A percentile compares a stretch with the other conserved stretches of the same genome.
phyloP scores from a whole-genome alignment of 2,797 vertebrate genomes.

The Oryzias sinensis region DNA sequence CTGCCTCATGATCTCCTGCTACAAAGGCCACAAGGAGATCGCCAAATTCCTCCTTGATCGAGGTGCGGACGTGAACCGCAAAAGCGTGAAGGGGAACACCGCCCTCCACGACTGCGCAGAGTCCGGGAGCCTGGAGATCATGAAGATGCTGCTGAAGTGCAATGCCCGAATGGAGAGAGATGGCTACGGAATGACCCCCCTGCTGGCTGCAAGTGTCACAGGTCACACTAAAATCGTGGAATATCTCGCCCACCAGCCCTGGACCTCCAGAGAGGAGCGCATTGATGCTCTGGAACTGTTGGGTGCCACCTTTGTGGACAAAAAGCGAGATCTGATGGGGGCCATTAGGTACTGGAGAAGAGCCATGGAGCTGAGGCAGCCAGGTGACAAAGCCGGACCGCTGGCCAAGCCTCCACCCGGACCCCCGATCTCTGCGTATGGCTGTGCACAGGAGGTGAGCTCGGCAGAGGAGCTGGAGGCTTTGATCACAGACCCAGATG shows the following conservation, averaged over 20 bases:
- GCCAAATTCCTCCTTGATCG: conserved; percentile 91
- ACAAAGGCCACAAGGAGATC: conserved; percentile 95
- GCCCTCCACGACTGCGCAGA: conserved; percentile 95
- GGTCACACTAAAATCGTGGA: conserved; percentile 97
- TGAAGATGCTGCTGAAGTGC: conserved; percentile 91
- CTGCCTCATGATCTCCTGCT: conserved; percentile 98
- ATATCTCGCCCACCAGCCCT: conserved; percentile 86
- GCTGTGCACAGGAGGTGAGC: conserved; percentile 86
- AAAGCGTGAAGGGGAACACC: conserved; percentile 95
- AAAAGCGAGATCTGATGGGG: conserved; percentile 91
- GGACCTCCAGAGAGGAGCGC: conserved; percentile 80
- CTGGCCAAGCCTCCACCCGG: conserved; percentile 84
- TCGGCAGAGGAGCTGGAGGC: conserved; percentile 88
- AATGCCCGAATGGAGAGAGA: conserved; percentile 91
- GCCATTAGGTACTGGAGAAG: conserved; percentile 92
- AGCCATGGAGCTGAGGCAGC: conserved; percentile 90
- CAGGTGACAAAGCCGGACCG: conserved; percentile 69
- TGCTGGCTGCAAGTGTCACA: conserved; percentile 92
- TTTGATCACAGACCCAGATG: conserved; percentile 91
- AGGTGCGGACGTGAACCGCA: conserved; percentile 92
- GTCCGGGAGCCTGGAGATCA: conserved; percentile 94
- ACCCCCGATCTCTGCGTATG: conserved; percentile 87
- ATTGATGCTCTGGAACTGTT: conserved; percentile 89
- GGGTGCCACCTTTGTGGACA: conserved; percentile 94
- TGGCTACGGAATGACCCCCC: conserved; percentile 94